A percentile compares a stretch with the other conserved stretches of the same genome.
phyloP scores from a whole-genome alignment of 2,888 invertebrate species.

The Stenodera caucasica region DNA sequence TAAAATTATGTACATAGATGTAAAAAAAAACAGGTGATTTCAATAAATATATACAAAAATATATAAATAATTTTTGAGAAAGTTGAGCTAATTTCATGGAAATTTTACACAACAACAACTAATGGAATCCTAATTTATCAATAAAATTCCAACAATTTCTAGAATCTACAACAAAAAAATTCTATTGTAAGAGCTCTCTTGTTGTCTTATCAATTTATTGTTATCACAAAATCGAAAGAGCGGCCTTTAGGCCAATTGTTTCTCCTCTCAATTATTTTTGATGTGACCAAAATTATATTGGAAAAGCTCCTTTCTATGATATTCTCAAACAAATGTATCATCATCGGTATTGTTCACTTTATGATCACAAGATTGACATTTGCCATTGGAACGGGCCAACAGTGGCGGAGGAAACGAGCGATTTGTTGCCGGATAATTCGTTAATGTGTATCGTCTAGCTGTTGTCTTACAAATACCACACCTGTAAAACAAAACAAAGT shows the following conservation, averaged over 20 bases:
- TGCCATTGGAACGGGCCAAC: constrained; percentile 36
- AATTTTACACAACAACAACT: not conserved
- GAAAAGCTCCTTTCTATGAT: too few species aligned
- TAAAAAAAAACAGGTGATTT: not conserved
- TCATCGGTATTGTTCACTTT: constrained; percentile 22
- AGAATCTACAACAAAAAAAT: not conserved
- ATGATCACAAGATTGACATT: constrained; percentile 14
- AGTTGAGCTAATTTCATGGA: constrained; percentile 1
- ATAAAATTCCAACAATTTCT: too few species aligned
- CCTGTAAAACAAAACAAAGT: constrained; percentile 47
- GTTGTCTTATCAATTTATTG: too few species aligned
- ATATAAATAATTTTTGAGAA: not conserved
- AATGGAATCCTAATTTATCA: not conserved
- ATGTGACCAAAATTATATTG: too few species aligned
- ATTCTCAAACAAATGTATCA: constrained; percentile 25
- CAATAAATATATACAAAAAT: constrained; percentile 1
- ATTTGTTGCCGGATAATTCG: constrained; percentile 45
- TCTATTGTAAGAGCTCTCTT: not conserved
- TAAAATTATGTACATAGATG: not conserved
- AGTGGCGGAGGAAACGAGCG: constrained; percentile 45
- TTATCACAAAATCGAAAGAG: too few species aligned
- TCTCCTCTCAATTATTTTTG: not conserved
- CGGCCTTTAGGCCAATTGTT: too few species aligned
- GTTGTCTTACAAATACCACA: constrained; percentile 59
- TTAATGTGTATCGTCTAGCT: constrained; percentile 58